A percentile compares a stretch with the other conserved stretches of the same genome.
Evolutionary conservation across 1,140 invertebrate genomes (phyloP).

Genomic region (Ips typographus): DNA sequence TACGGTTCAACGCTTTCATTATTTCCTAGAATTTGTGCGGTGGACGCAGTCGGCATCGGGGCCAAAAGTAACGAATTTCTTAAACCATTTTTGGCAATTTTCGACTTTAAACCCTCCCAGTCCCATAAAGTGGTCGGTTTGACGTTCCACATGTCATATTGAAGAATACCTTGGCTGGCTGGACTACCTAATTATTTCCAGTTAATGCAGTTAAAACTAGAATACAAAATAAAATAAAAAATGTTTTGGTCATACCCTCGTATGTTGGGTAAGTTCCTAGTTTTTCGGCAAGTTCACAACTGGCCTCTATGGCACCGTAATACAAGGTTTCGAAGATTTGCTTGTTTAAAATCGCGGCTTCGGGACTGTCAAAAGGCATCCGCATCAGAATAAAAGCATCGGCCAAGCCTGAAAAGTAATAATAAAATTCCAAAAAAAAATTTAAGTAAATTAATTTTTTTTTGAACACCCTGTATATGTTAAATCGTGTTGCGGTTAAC

Average conservation of each 20-base stretch:
- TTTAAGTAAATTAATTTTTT: background rate
- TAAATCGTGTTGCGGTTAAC: too few relatives aligned
- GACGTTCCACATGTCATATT: conserved; percentile 98
- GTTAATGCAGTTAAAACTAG: background rate
- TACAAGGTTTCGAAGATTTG: conserved; percentile 99
- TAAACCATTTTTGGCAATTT: conserved; percentile 89
- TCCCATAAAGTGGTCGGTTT: conserved; percentile 88
- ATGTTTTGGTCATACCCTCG: too few relatives aligned
- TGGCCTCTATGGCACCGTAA: conserved; percentile 94
- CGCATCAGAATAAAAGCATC: conserved; percentile 96
- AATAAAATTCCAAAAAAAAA: background rate
- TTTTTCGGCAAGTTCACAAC: conserved; percentile 90
- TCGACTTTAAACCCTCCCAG: conserved; percentile 81
- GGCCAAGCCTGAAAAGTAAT: conserved; percentile 62
- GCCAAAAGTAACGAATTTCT: conserved; percentile 94
- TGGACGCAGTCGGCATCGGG: conserved; percentile 99
- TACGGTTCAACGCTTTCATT: conserved; percentile 99
- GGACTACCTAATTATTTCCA: conserved; percentile 67
- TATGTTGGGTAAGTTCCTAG: conserved; percentile 91
- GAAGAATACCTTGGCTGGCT: conserved; percentile 93
- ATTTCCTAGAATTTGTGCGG: conserved; percentile 98
- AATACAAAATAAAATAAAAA: too few relatives aligned
- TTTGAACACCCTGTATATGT: too few relatives aligned
- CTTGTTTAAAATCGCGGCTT: conserved; percentile 86
- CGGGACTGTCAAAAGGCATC: conserved; percentile 85